phyloP scores from a whole-genome alignment of 2,113 vertebrate genomes.

The Aspiorhynchus laticeps region DNA sequence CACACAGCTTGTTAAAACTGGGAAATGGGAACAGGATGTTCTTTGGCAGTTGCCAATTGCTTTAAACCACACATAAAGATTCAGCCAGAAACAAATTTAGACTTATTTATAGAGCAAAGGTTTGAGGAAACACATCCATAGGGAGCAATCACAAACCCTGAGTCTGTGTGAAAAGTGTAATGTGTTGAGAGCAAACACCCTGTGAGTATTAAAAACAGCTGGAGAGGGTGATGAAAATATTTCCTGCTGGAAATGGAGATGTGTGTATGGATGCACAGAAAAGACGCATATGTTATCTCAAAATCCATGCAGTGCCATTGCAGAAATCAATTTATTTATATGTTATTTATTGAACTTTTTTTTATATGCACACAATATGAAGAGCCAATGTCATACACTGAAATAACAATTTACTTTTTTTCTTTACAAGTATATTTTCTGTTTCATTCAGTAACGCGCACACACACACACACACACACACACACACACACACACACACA shows the following conservation, averaged over 20 bases:
- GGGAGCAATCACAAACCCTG: constrained; percentile 8
- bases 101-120: constrained; percentile 34
- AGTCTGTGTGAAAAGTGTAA: constrained; percentile 13
- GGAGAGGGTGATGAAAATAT: background rate
- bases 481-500: background rate
- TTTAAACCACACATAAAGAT: constrained; percentile 37
- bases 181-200: background rate
- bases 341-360: constrained; percentile 39
- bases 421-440: constrained; percentile 36
- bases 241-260: background rate
- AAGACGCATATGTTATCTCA: background rate
- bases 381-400: constrained; percentile 45
- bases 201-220: constrained; percentile 11
- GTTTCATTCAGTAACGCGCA: constrained; percentile 12
- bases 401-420: constrained; percentile 49
- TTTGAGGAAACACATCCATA: constrained; percentile 7
- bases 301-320: background rate
- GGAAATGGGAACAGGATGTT: constrained; percentile 19
- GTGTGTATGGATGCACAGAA: background rate
- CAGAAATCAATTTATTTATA: constrained; percentile 43
- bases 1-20: background rate
- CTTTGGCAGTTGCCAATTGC: constrained; percentile 23
- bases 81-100: constrained; percentile 23
- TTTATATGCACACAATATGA: constrained; percentile 52
- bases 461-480: background rate